Conservation (phyloP, 92 coral and sea anemone species). For the Palythoa grandiflora region DNA sequence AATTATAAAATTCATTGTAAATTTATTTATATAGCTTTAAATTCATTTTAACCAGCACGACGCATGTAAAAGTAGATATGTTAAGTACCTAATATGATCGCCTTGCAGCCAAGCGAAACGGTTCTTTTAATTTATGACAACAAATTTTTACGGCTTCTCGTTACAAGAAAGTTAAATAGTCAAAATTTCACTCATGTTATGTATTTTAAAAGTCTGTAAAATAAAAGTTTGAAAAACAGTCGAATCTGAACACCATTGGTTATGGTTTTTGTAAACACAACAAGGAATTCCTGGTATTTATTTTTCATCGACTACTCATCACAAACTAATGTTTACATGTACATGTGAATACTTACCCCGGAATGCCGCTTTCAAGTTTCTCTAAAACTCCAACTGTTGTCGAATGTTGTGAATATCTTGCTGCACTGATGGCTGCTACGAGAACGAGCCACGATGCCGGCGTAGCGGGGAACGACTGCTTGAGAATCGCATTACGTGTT, state of each 20-base stretch:
- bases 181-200: too few relatives aligned
- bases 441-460: conserved; percentile 94
- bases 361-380: conserved; percentile 87
- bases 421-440: conserved; percentile 94
- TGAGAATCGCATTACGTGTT: conserved; percentile 80
- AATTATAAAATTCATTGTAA: too few relatives aligned
- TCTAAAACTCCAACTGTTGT: conserved; percentile 92
- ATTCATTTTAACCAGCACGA: too few relatives aligned
- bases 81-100: too few relatives aligned
- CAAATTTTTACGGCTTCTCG: too few relatives aligned
- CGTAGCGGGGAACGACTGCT: conserved; percentile 95
- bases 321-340: not conserved
- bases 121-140: not conserved
- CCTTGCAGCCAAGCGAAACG: not conserved
- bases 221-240: too few relatives aligned
- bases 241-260: not conserved
- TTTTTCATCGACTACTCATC: not conserved
- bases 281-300: not conserved
- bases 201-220: too few relatives aligned
- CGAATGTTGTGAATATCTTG: conserved; percentile 91
- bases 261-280: too few relatives aligned
- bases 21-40: too few relatives aligned
- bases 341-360: conserved; percentile 75
- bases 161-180: too few relatives aligned
- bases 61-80: too few relatives aligned